phyloP scores from a whole-genome alignment of 35 echinoderm and acorn worm species.

The Amphiura filiformis region DNA sequence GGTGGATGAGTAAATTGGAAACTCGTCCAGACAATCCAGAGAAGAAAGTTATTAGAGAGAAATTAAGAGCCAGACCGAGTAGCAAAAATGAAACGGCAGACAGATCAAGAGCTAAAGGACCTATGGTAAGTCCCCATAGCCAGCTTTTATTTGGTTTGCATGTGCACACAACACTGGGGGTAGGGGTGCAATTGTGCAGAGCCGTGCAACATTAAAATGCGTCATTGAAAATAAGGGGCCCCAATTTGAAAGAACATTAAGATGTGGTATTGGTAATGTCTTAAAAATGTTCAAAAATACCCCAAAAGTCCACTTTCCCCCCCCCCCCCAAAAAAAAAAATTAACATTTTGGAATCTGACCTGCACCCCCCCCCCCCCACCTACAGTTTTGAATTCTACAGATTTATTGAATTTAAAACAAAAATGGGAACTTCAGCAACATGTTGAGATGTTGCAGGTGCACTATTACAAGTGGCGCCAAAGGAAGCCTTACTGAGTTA shows the following conservation, averaged over 20 bases:
- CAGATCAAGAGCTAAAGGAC: slow-evolving; percentile 26
- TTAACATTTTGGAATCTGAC: too few species aligned
- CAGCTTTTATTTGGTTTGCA: not conserved
- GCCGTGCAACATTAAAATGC: not conserved
- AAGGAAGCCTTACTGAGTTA: too few species aligned
- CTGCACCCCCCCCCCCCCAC: too few species aligned
- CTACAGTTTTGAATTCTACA: too few species aligned
- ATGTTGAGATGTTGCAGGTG: too few species aligned
- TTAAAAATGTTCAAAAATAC: not conserved
- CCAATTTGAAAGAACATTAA: not conserved
- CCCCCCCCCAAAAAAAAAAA: too few species aligned
- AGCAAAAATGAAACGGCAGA: slow-evolving; percentile 38
- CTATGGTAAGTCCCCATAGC: slow-evolving; percentile 38
- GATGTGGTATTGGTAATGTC: not conserved
- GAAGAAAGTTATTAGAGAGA: slow-evolving; percentile 55
- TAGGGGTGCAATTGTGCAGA: not conserved
- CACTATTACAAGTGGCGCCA: too few species aligned
- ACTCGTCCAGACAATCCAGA: slow-evolving; percentile 27
- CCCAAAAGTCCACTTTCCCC: not conserved
- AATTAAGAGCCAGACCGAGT: slow-evolving; percentile 32
- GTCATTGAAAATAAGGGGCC: not conserved
- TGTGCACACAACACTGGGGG: not conserved
- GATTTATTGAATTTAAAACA: too few species aligned
- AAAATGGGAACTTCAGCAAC: too few species aligned
- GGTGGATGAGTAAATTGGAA: slow-evolving; percentile 43